Conservation (phyloP, 1,140 invertebrate species). For the Microplitis mediator region DNA sequence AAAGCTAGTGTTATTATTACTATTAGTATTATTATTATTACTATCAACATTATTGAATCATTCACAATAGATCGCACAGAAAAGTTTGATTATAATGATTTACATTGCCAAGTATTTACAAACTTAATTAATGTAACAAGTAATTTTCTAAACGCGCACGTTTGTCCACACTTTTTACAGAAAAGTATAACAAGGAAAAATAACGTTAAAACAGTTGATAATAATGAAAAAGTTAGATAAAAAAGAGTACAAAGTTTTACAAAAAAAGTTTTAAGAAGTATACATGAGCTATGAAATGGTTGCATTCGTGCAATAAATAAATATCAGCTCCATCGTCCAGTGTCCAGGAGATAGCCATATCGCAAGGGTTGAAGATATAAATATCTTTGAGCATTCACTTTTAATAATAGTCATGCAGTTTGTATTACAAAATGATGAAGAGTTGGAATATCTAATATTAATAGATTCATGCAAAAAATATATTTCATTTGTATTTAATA, state of each 20-base stretch:
- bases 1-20: conserved; percentile 17
- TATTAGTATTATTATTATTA: not conserved
- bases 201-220: not conserved
- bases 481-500: not conserved
- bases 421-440: too few relatives aligned
- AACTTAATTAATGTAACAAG: too few relatives aligned
- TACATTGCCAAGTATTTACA: too few relatives aligned
- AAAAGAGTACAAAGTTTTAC: conserved; percentile 15
- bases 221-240: not conserved
- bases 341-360: not conserved
- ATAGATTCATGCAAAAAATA: too few relatives aligned
- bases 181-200: not conserved
- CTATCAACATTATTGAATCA: not conserved
- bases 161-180: conserved; percentile 24
- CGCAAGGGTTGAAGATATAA: not conserved
- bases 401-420: too few relatives aligned
- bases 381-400: not conserved
- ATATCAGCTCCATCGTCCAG: conserved; percentile 33
- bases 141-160: not conserved
- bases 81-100: too few relatives aligned
- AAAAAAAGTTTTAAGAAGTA: conserved; percentile 5
- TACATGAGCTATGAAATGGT: conserved; percentile 14
- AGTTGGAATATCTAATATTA: too few relatives aligned
- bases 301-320: conserved; percentile 32
- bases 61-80: not conserved